phyloP scores from a whole-genome alignment of 2,797 vertebrate species.

The Diplodus puntazzo region DNA sequence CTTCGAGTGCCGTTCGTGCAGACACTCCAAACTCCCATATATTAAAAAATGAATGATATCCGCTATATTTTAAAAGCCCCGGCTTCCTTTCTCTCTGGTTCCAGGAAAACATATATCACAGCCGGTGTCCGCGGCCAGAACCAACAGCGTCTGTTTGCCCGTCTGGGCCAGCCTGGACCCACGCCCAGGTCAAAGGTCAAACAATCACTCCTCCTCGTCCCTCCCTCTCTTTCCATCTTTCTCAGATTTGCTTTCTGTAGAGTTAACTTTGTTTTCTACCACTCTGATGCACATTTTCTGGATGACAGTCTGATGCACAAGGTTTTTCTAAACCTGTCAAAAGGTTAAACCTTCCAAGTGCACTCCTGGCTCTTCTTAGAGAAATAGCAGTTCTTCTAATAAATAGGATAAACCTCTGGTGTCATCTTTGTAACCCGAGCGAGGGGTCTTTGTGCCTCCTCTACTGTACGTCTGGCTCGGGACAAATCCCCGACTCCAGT shows the following conservation, averaged over 20 bases:
- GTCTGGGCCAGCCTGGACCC: constrained; percentile 61
- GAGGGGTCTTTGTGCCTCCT: neutral
- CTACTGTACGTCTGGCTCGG: neutral
- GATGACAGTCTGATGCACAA: neutral
- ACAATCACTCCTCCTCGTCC: constrained; percentile 34
- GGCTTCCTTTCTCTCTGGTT: constrained; percentile 70
- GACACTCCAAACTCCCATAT: constrained; percentile 48
- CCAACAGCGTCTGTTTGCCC: constrained; percentile 67
- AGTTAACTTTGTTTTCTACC: neutral
- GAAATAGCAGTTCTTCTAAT: neutral
- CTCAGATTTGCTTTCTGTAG: neutral
- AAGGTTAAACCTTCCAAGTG: neutral
- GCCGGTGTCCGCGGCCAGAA: constrained; percentile 65
- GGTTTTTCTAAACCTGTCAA: neutral
- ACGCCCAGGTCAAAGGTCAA: constrained; percentile 69
- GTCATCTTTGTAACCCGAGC: constrained; percentile 16
- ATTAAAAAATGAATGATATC: constrained; percentile 64
- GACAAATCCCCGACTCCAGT: constrained; percentile 13
- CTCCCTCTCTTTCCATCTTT: neutral
- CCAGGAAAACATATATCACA: constrained; percentile 72
- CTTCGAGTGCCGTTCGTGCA: constrained; percentile 46
- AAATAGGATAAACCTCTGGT: constrained; percentile 7
- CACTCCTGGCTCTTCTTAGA: neutral
- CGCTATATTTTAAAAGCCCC: constrained; percentile 55
- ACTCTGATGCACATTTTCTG: neutral